Percentiles rank a stretch among this genome's conserved stretches.
phyloP scores from a whole-genome alignment of 1,140 invertebrate species.

The Caenorhabditis tropicalis region DNA sequence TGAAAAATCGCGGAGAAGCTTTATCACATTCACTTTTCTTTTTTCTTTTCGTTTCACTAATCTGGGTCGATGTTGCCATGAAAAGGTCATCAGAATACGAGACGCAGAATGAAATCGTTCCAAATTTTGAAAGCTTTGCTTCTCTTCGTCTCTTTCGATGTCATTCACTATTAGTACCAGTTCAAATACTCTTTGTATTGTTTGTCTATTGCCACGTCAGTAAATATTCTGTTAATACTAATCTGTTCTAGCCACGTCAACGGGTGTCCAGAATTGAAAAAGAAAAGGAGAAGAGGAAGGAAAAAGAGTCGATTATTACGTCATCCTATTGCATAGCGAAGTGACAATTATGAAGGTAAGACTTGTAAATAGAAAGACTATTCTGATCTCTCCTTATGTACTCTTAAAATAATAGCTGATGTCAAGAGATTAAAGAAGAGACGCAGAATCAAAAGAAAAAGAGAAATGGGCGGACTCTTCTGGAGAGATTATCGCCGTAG shows the following conservation, averaged over 20 bases:
- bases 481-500: background rate
- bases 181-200: background rate
- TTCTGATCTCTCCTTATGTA: background rate
- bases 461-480: conserved; percentile 9
- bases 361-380: background rate
- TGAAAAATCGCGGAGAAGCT: conserved; percentile 29
- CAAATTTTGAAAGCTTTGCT: background rate
- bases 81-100: background rate
- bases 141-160: background rate
- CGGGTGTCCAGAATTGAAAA: background rate
- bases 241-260: background rate
- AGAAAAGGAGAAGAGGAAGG: background rate
- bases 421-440: background rate
- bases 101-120: background rate
- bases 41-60: background rate
- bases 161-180: background rate
- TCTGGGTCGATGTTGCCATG: conserved; percentile 40
- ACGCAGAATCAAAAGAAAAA: background rate
- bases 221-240: background rate
- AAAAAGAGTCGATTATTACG: background rate
- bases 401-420: background rate
- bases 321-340: background rate
- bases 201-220: background rate
- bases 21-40: conserved; percentile 34
- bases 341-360: conserved; percentile 13